Conservation (phyloP, 2,888 invertebrate genomes). For the Aspidiotus destructor region DNA sequence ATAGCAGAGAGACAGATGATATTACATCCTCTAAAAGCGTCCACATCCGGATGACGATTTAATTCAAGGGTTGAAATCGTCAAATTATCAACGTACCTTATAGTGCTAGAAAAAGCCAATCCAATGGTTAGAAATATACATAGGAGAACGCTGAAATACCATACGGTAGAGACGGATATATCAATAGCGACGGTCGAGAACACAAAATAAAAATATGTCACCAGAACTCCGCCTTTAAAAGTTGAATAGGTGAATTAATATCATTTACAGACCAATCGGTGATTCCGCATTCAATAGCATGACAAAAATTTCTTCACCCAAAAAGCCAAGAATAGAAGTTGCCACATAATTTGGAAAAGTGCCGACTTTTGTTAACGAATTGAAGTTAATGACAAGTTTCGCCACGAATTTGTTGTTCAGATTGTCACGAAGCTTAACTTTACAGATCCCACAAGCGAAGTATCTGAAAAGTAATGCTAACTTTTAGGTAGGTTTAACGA, state of each 20-base stretch:
- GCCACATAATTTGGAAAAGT: constrained; percentile 52
- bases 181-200: constrained; percentile 6
- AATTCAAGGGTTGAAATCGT: too few relatives aligned
- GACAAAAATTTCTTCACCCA: too few relatives aligned
- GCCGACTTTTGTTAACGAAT: constrained; percentile 41
- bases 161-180: background rate
- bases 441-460: constrained; percentile 16
- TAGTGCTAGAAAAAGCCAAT: constrained; percentile 48
- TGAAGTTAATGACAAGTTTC: constrained; percentile 27
- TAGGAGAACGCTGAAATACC: constrained; percentile 10
- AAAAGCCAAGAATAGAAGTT: constrained; percentile 56
- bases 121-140: constrained; percentile 43
- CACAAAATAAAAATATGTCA: constrained; percentile 37
- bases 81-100: too few relatives aligned
- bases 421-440: constrained; percentile 19
- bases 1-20: too few relatives aligned
- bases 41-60: too few relatives aligned
- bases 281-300: too few relatives aligned
- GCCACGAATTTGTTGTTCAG: constrained; percentile 7
- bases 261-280: too few relatives aligned
- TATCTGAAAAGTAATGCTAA: background rate
- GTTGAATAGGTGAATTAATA: too few relatives aligned
- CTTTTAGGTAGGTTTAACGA: background rate
- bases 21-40: too few relatives aligned
- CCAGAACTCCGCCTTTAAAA: constrained; percentile 38